phyloP scores from a whole-genome alignment of 2,797 vertebrate species.

The Eptatretus atami region DNA sequence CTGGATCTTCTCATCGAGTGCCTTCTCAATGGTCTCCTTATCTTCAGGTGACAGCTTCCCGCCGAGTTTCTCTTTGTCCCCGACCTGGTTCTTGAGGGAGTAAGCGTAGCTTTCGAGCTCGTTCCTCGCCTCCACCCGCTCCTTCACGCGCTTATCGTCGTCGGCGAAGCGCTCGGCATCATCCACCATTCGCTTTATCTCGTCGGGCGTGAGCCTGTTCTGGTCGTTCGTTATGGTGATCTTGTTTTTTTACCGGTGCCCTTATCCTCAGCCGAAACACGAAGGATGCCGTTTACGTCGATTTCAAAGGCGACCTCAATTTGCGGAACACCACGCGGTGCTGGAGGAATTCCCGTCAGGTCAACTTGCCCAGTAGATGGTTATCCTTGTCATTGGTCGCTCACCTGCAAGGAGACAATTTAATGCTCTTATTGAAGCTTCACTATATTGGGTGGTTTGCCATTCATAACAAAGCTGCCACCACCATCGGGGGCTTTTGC shows the following conservation, averaged over 20 bases:
- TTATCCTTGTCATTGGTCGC: constrained; percentile 81
- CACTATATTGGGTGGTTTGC: too few relatives aligned
- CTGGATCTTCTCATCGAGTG: constrained; percentile 72
- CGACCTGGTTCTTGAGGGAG: constrained; percentile 76
- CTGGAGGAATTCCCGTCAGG: constrained; percentile 64
- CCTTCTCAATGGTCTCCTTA: constrained; percentile 71
- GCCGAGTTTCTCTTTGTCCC: constrained; percentile 81
- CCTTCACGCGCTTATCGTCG: constrained; percentile 71
- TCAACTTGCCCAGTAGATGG: constrained; percentile 66
- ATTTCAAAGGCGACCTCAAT: constrained; percentile 91
- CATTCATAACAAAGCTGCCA: too few relatives aligned
- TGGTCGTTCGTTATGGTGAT: constrained; percentile 90
- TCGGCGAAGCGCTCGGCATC: constrained; percentile 72
- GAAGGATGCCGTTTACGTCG: constrained; percentile 60
- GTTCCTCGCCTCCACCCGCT: constrained; percentile 52
- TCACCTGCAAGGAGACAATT: constrained; percentile 23
- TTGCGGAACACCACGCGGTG: constrained; percentile 63
- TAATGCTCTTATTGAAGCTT: not conserved
- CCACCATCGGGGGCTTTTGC: too few relatives aligned
- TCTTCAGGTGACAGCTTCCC: constrained; percentile 69
- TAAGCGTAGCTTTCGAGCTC: constrained; percentile 82
- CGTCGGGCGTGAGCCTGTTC: constrained; percentile 54
- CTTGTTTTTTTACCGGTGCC: constrained; percentile 93
- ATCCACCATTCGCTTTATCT: constrained; percentile 71
- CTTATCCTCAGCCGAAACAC: constrained; percentile 71